Conservation (phyloP, 2,797 vertebrate genomes). For the Alca torda region DNA sequence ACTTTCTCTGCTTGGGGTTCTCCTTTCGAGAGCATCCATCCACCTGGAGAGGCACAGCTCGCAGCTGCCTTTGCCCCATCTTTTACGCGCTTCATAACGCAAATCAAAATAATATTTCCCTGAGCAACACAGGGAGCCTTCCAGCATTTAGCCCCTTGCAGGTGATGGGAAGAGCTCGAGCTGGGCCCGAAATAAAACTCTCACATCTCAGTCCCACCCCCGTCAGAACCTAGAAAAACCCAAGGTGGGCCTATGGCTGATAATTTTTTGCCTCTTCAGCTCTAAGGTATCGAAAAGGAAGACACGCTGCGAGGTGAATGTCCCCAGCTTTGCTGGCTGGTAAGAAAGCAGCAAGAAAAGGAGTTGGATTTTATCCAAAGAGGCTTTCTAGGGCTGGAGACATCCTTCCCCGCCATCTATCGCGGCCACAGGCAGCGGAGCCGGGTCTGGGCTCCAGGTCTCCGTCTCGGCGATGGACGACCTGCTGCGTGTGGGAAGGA, state of each 20-base stretch:
- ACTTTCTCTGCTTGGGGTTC: neutral
- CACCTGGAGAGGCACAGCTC: neutral
- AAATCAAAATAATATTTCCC: neutral
- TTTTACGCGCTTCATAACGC: fast-evolving
- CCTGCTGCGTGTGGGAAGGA: neutral
- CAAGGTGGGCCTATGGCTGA: neutral
- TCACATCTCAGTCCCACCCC: neutral
- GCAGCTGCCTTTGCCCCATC: fast-evolving
- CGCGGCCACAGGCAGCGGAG: neutral
- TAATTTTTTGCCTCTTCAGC: neutral
- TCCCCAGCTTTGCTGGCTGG: neutral
- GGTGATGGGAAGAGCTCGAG: neutral
- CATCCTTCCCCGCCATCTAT: fast-evolving
- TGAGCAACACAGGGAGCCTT: neutral
- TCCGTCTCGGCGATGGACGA: fast-evolving
- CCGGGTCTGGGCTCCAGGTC: neutral
- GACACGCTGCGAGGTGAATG: neutral
- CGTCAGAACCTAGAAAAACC: neutral
- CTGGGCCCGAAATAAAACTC: neutral
- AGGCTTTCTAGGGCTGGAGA: neutral
- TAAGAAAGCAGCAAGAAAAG: neutral
- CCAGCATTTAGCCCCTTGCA: neutral
- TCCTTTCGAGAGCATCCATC: neutral
- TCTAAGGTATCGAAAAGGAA: neutral
- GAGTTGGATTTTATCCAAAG: neutral